Evolutionary conservation across 2,113 vertebrate genomes (phyloP), one percentile per base, ranked within the genome.

Genomic region (Oncorhynchus gorbuscha): DNA sequence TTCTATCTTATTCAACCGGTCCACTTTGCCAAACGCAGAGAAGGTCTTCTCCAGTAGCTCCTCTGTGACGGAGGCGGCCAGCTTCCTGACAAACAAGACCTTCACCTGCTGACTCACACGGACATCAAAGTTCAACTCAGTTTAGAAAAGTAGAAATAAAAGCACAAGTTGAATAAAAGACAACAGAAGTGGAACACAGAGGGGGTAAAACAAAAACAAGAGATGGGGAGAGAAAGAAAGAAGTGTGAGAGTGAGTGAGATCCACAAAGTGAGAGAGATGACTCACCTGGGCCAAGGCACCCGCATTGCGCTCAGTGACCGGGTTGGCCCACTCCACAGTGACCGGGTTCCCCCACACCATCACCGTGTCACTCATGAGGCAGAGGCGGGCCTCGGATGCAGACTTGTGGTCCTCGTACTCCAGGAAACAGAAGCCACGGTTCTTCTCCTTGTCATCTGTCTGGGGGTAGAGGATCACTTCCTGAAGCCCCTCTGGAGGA

Each of bases 371-470:
- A 35, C 98, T 99, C 97, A 99, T 99, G 32, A 99, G 90, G 64
- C 97, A 94, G 18, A 97, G 96, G 4, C 98, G 95, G 80, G 97
- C 98, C 90, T 99, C 97, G 20, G 98, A 97, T 76, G 97, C 98
- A 32, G 96, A 98, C 87, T 99, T 99, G 91, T 99, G 98, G 90
- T 99, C 97, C 83, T 99, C 97, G 3, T 99, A 99, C 79, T 99
- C 97, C 86, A 99, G 90, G 89, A 99, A 99, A 92, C 97, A 99
- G 90, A 99, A 99, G 48, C 98, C 98, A 64, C 98, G 94, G 88
- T 99, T 99, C 92, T 99, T 99, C 93, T 97, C 98, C 91, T 99
- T 99, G 91, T 99, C 98, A 82, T 99, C 97, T 62, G 97, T 96
- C 92, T 99, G 98, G 89, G 99, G 98, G 94, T 99, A 99, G 58